Conservation (phyloP, 2,888 invertebrate genomes). For the Stictocephala bisonia region DNA sequence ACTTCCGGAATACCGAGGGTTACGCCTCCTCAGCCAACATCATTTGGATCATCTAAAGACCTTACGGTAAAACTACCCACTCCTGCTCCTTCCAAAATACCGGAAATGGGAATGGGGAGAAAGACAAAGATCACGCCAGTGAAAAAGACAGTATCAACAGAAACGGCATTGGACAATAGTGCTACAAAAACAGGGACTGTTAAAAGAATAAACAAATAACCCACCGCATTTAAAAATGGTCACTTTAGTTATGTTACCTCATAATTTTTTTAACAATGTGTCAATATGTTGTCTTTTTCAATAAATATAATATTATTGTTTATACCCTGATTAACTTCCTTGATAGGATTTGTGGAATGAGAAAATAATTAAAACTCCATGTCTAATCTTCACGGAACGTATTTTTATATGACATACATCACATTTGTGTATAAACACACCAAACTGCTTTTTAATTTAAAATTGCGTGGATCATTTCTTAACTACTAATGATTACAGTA, state of each 20-base stretch:
- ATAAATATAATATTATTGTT: slow-evolving; percentile 21
- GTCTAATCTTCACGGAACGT: no score
- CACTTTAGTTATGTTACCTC: slow-evolving; percentile 32
- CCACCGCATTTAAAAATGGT: slow-evolving; percentile 14
- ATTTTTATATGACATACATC: no score
- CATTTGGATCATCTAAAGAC: slow-evolving; percentile 44
- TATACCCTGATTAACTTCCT: no score
- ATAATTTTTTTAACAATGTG: slow-evolving; percentile 30
- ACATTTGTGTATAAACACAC: no score
- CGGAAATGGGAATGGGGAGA: slow-evolving; percentile 45
- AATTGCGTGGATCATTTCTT: no score
- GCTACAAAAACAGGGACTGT: slow-evolving; percentile 41
- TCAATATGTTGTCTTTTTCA: slow-evolving; percentile 30
- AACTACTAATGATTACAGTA: no score
- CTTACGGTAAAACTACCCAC: slow-evolving; percentile 43
- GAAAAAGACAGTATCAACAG: slow-evolving; percentile 54
- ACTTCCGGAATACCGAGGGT: slow-evolving; percentile 54
- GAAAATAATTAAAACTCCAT: no score
- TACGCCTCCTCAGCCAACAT: slow-evolving; percentile 50
- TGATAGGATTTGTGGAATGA: no score
- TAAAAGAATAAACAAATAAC: slow-evolving; percentile 46
- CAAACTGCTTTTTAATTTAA: no score
- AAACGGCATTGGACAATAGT: slow-evolving; percentile 44
- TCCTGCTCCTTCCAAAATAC: slow-evolving; percentile 22
- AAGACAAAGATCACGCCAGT: slow-evolving; percentile 53